Conservation (phyloP, 2,888 invertebrate genomes). For the Gortyna flavago region DNA sequence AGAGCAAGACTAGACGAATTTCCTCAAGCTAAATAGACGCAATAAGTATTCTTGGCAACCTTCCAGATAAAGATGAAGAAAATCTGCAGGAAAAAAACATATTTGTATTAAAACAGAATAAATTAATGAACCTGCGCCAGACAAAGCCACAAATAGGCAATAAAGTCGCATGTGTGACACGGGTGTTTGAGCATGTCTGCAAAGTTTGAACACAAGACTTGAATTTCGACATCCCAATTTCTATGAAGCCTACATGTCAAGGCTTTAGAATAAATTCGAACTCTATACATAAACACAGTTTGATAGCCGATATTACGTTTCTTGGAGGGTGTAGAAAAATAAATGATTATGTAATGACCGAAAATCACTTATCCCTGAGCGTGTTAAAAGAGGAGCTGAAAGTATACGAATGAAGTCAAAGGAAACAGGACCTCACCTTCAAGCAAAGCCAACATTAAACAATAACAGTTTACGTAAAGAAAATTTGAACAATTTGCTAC, state of each 20-base stretch:
- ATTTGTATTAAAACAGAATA: conserved; percentile 31
- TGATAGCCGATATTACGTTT: not conserved
- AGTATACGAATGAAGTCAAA: not conserved
- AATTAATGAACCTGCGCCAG: not conserved
- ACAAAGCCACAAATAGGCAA: not conserved
- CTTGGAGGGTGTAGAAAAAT: not conserved
- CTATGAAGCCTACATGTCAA: not conserved
- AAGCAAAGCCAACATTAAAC: conserved; percentile 13
- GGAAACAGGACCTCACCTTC: conserved; percentile 14
- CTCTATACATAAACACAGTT: not conserved
- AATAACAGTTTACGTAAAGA: conserved; percentile 16
- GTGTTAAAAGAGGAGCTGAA: not conserved
- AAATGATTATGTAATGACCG: not conserved
- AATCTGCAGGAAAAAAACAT: conserved; percentile 16
- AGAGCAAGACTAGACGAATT: conserved; percentile 40
- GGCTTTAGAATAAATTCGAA: not conserved
- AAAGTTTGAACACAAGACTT: not conserved
- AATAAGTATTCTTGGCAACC: conserved; percentile 50
- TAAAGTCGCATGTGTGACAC: not conserved
- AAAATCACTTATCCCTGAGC: not conserved
- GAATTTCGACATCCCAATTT: not conserved
- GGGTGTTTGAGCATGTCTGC: not conserved
- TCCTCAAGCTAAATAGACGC: conserved; percentile 45
- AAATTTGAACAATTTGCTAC: conserved; percentile 15
- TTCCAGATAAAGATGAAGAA: conserved; percentile 26